These are phyloP conservation scores for Gallinago undulata DNA, from an alignment of 2,113 vertebrate genomes.

Conservation along the genomic window DNA sequence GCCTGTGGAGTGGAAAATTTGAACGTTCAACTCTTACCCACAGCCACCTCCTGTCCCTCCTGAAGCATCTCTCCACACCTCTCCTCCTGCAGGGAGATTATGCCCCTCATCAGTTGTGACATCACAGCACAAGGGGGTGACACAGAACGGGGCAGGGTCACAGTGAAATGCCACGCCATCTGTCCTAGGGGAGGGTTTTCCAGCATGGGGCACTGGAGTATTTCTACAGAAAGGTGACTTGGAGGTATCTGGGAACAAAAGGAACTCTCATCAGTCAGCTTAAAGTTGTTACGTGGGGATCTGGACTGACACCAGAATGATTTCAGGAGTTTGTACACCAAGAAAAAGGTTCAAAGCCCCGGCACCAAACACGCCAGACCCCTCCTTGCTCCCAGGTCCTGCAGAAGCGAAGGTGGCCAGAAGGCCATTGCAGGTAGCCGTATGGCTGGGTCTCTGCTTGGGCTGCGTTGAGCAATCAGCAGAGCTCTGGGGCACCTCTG, in stretches of 20 bases:
- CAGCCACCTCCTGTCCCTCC: neutral
- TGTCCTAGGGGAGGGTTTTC: neutral
- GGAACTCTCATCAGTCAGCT: neutral
- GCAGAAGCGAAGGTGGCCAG: neutral
- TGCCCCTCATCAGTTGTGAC: neutral
- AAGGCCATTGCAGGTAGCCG: neutral
- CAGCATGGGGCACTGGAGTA: neutral
- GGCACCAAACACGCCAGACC: fast-evolving
- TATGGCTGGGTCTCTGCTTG: fast-evolving
- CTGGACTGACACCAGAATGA: neutral
- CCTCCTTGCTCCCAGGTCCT: neutral
- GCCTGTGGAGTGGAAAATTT: neutral
- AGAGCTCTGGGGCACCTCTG: neutral
- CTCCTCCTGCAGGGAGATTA: neutral
- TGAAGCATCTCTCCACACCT: neutral
- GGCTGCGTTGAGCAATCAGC: neutral
- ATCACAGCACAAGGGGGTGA: neutral
- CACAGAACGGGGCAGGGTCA: neutral
- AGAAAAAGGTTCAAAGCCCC: neutral
- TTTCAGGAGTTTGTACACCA: neutral
- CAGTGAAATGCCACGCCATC: neutral
- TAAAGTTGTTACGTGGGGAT: neutral
- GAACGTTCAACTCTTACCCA: neutral
- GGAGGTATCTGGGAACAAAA: neutral
- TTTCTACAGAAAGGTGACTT: neutral